Conservation (phyloP, 2,888 invertebrate genomes). For the Apamea epomidion region DNA sequence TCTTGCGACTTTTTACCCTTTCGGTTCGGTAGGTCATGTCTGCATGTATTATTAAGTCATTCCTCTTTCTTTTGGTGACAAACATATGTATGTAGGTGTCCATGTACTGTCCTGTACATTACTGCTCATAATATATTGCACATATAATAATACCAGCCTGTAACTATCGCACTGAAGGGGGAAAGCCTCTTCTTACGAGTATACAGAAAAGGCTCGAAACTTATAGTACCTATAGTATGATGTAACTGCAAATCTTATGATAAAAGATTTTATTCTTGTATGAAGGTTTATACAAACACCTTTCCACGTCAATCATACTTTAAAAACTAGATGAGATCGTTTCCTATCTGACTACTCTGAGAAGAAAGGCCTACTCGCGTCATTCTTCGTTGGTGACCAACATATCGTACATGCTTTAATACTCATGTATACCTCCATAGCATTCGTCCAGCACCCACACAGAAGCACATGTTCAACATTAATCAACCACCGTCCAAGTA, state of each 20-base stretch:
- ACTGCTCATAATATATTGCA: background rate
- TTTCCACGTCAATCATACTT: background rate
- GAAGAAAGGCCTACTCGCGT: background rate
- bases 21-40: background rate
- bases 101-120: too few species aligned
- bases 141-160: too few species aligned
- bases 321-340: background rate
- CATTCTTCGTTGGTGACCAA: background rate
- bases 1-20: background rate
- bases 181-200: too few species aligned
- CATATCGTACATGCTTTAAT: too few species aligned
- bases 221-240: background rate
- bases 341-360: background rate
- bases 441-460: conserved; percentile 23
- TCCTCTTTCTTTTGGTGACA: background rate
- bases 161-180: too few species aligned
- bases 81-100: too few species aligned
- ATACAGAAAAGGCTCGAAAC: background rate
- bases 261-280: background rate
- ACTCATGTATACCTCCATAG: background rate
- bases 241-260: background rate
- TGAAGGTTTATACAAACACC: background rate
- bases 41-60: too few species aligned
- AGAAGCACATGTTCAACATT: conserved; percentile 42
- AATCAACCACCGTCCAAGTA: conserved; percentile 45